Evolutionary conservation across 1,140 invertebrate species (phyloP).

Genomic region (Coelopa frigida): DNA sequence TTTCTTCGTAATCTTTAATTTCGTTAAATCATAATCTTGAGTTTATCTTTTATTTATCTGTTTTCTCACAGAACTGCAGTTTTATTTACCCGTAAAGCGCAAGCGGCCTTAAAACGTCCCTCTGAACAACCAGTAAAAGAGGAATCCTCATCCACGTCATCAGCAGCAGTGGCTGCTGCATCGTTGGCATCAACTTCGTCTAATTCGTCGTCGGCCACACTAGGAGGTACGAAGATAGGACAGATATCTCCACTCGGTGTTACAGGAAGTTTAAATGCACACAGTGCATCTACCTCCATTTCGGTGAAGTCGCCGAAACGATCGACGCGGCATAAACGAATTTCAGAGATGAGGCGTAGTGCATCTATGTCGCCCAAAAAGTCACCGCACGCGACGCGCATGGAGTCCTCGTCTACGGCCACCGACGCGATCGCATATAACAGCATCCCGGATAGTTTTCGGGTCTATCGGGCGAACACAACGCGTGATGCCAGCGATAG

Average conservation of each 20-base stretch:
- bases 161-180: conserved; percentile 16
- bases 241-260: too few relatives aligned
- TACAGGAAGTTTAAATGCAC: too few relatives aligned
- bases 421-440: conserved; percentile 28
- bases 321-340: conserved; percentile 30
- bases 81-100: conserved; percentile 69
- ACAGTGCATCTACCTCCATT: too few relatives aligned
- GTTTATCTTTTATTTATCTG: too few relatives aligned
- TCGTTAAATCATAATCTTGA: too few relatives aligned
- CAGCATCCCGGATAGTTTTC: conserved; percentile 43
- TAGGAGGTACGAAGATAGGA: too few relatives aligned
- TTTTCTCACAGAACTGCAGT: conserved; percentile 62
- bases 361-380: conserved; percentile 42
- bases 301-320: conserved; percentile 37
- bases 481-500: conserved; percentile 38
- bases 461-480: conserved; percentile 39
- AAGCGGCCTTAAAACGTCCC: conserved; percentile 47
- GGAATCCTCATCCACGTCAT: conserved; percentile 40
- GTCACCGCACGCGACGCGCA: conserved; percentile 29
- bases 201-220: too few relatives aligned
- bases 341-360: conserved; percentile 24
- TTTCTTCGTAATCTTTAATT: too few relatives aligned
- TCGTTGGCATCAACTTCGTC: conserved; percentile 13
- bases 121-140: conserved; percentile 43
- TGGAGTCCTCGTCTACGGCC: conserved; percentile 10